A percentile compares a stretch with the other conserved stretches of the same genome.
Evolutionary conservation across 2,888 invertebrate genomes (phyloP).

Genomic region (Folsomia candida): DNA sequence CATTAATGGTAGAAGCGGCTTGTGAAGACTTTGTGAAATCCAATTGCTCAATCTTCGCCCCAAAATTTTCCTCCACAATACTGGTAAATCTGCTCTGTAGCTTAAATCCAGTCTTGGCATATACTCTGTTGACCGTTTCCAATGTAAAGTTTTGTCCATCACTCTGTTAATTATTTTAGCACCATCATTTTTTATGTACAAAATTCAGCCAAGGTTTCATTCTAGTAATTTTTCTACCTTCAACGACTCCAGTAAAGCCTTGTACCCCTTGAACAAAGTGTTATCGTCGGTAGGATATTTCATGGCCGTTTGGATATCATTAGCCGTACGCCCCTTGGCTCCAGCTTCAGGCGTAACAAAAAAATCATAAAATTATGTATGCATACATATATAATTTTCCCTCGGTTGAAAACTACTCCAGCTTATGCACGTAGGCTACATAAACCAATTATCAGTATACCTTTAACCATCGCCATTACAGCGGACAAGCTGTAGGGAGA

Average conservation of each 20-base stretch:
- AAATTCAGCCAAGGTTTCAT: neutral
- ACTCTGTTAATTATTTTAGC: slow-evolving; percentile 17
- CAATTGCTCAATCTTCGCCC: slow-evolving; percentile 47
- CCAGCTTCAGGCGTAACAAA: too few species aligned
- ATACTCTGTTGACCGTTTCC: slow-evolving; percentile 52
- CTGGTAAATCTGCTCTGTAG: slow-evolving; percentile 35
- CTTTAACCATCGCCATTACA: slow-evolving; percentile 48
- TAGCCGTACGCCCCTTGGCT: slow-evolving; percentile 39
- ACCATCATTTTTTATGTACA: neutral
- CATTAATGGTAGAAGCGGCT: slow-evolving; percentile 55
- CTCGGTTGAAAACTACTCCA: too few species aligned
- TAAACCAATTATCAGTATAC: too few species aligned
- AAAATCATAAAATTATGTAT: too few species aligned
- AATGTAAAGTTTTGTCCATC: slow-evolving; percentile 46
- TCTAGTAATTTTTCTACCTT: slow-evolving; percentile 22
- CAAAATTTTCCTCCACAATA: slow-evolving; percentile 49
- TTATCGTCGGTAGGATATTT: slow-evolving; percentile 30
- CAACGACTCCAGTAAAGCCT: slow-evolving; percentile 27
- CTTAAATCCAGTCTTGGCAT: slow-evolving; percentile 48
- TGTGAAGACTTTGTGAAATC: slow-evolving; percentile 51
- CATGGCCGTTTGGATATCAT: slow-evolving; percentile 32
- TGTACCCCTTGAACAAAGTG: slow-evolving; percentile 38
- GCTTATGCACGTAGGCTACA: too few species aligned
- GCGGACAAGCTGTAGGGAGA: slow-evolving; percentile 46
- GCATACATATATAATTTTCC: too few species aligned